A percentile compares a stretch with the other conserved stretches of the same genome.
Evolutionary conservation across 2,797 vertebrate species (phyloP).

Genomic region (Mus minutoides): DNA sequence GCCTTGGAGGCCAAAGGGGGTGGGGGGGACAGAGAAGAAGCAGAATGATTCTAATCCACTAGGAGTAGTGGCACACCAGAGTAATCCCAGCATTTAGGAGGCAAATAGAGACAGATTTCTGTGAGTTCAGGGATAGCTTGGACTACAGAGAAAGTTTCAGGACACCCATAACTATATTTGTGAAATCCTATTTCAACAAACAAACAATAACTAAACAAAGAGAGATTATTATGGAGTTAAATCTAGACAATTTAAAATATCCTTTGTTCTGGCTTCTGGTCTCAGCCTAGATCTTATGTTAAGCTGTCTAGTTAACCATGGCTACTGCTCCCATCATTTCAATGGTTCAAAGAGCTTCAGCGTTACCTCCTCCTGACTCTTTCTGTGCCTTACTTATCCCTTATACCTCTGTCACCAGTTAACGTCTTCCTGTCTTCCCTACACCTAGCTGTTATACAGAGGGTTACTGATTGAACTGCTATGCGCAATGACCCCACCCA

Average conservation of each 20-base stretch:
- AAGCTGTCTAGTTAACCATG: background rate
- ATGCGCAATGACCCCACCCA: background rate
- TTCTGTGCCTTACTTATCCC: background rate
- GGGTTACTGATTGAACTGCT: background rate
- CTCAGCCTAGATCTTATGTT: background rate
- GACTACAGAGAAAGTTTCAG: background rate
- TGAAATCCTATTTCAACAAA: background rate
- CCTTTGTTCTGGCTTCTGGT: background rate
- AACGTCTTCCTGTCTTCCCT: background rate
- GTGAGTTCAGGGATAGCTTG: background rate
- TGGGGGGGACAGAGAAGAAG: background rate
- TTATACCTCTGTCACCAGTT: background rate
- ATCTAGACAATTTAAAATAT: background rate
- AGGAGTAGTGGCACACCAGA: background rate
- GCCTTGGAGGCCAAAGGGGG: background rate
- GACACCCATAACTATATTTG: background rate
- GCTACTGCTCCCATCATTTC: background rate
- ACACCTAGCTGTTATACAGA: background rate
- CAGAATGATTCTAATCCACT: background rate
- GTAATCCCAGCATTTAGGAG: background rate
- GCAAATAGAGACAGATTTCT: background rate
- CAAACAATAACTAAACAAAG: background rate
- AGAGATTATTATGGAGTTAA: background rate
- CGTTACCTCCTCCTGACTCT: background rate
- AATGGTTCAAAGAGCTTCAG: background rate